Conservation (phyloP, 1,140 invertebrate species). For the Solenopsis fugax region DNA sequence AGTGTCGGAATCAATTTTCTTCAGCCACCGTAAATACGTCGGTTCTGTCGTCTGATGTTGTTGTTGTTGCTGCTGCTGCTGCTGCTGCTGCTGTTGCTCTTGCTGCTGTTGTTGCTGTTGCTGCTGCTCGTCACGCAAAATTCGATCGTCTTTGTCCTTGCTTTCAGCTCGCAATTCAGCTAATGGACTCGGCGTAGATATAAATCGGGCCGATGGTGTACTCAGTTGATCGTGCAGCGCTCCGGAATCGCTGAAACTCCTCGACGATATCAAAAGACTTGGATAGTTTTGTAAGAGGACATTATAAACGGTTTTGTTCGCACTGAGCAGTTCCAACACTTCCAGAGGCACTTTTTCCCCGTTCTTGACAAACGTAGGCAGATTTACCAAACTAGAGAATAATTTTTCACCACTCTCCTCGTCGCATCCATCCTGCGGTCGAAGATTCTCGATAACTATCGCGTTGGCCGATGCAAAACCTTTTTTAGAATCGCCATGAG, state of each 20-base stretch:
- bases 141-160: conserved; percentile 67
- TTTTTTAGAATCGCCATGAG: conserved; percentile 80
- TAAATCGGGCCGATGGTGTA: conserved; percentile 75
- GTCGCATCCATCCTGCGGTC: conserved; percentile 77
- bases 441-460: conserved; percentile 80
- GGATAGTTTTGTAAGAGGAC: conserved; percentile 92
- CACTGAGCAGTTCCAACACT: conserved; percentile 91
- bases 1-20: conserved; percentile 82
- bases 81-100: conserved; percentile 69
- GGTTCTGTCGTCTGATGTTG: conserved; percentile 84
- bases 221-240: conserved; percentile 81
- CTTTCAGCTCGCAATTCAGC: conserved; percentile 61
- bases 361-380: conserved; percentile 94
- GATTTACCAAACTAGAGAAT: conserved; percentile 92
- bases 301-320: conserved; percentile 90
- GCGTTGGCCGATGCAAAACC: conserved; percentile 82
- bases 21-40: conserved; percentile 87
- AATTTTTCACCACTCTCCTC: conserved; percentile 85
- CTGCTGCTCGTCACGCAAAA: conserved; percentile 62
- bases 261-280: conserved; percentile 89
- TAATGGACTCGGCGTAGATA: conserved; percentile 70
- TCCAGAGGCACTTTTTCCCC: conserved; percentile 92
- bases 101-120: conserved; percentile 63
- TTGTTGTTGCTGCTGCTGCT: conserved; percentile 60
- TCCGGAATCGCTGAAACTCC: conserved; percentile 91